phyloP scores from a whole-genome alignment of 1,140 invertebrate genomes.

The Lepidurus packardi region DNA sequence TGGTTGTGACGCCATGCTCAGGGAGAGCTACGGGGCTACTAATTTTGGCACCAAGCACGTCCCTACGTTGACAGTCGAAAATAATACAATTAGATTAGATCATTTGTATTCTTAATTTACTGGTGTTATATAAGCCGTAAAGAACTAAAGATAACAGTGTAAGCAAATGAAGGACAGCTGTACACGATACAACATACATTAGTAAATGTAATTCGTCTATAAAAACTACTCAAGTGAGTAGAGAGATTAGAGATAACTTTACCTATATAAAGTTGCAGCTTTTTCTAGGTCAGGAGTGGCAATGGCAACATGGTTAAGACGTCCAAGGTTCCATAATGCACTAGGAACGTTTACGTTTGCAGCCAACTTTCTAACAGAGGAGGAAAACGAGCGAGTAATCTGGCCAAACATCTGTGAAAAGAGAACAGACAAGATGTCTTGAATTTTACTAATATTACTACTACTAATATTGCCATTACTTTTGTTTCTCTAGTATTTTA shows the following conservation, averaged over 20 bases:
- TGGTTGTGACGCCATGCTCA: slow-evolving; percentile 58
- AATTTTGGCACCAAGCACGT: slow-evolving; percentile 55
- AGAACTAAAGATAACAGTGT: background rate
- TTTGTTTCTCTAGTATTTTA: slow-evolving; percentile 28
- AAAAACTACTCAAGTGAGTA: background rate
- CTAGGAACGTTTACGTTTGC: slow-evolving; percentile 33
- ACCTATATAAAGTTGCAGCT: slow-evolving; percentile 49
- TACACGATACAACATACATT: too few species aligned
- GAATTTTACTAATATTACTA: background rate
- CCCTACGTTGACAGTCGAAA: slow-evolving; percentile 38
- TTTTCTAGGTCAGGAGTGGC: slow-evolving; percentile 54
- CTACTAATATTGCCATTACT: background rate
- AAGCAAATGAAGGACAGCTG: too few species aligned
- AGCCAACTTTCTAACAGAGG: slow-evolving; percentile 11
- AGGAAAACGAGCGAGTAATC: background rate
- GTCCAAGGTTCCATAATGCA: slow-evolving; percentile 47
- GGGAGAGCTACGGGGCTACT: slow-evolving; percentile 45
- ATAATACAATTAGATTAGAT: background rate
- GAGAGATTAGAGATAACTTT: slow-evolving; percentile 9
- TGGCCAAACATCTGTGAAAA: background rate
- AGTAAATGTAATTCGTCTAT: background rate
- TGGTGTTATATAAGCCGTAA: background rate
- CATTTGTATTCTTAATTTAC: background rate
- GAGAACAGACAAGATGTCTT: background rate
- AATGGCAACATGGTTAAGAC: slow-evolving; percentile 58